Conservation (phyloP, 2,113 vertebrate genomes). For the Poeciliopsis prolifica region DNA sequence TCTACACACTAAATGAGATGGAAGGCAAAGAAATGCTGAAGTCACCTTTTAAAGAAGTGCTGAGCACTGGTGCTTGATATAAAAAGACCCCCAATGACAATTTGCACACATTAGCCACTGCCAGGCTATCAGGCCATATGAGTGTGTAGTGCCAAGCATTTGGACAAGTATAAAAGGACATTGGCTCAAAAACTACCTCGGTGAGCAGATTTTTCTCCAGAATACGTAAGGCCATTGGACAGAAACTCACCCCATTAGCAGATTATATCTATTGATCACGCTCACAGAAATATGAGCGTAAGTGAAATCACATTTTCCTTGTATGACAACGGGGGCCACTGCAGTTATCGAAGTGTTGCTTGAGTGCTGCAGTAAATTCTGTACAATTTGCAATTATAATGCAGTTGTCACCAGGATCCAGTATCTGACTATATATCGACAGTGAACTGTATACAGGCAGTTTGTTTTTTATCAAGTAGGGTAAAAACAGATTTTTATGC, state of each 20-base stretch:
- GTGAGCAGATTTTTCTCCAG: constrained; percentile 71
- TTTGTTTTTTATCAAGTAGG: constrained; percentile 34
- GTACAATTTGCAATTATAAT: constrained; percentile 6
- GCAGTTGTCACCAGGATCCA: not conserved
- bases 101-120: constrained; percentile 81
- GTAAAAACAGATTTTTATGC: not conserved
- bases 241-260: constrained; percentile 75
- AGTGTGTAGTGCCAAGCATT: constrained; percentile 69
- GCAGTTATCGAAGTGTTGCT: constrained; percentile 18
- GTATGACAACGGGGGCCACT: constrained; percentile 40
- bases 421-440: not conserved
- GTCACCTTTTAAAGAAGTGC: constrained; percentile 76
- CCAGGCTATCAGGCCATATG: constrained; percentile 70
- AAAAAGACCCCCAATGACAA: constrained; percentile 81
- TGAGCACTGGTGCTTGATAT: constrained; percentile 76
- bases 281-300: constrained; percentile 45
- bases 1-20: constrained; percentile 77
- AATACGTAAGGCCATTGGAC: constrained; percentile 69
- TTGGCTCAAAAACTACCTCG: constrained; percentile 72
- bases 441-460: constrained; percentile 16
- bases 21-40: constrained; percentile 74
- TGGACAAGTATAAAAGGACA: constrained; percentile 64
- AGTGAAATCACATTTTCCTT: constrained; percentile 44
- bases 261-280: constrained; percentile 76
- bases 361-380: constrained; percentile 37